Evolutionary conservation across 2,113 vertebrate species (phyloP), one percentile per base, ranked within the genome.

Genomic region (Tenrec ecaudatus): DNA sequence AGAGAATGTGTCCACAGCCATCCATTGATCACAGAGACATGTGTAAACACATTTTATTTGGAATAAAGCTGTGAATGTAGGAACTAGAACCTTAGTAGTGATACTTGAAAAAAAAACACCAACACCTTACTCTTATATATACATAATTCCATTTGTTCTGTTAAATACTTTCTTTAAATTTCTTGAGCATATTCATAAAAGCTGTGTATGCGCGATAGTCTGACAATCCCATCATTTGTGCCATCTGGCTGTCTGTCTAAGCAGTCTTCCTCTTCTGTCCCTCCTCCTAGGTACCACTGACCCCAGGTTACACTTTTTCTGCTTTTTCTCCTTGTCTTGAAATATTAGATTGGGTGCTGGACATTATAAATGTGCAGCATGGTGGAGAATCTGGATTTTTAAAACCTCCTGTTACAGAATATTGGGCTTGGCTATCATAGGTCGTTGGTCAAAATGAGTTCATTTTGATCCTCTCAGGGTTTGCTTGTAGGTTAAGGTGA

Each of bases 321-420:
- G 17, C 12, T 76, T 60, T 47, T 40, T 88, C 40, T 6, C 81
- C 62, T 62, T n/a, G 43, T 40, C 58, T 62, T 22, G n/a, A 87
- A 88, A 85, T 92, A 78, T 96, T 64, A 40, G 78, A 60, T 40
- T 60, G 12, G 60, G 43, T 7, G 38, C 12, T 86, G n/a, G 17
- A 69, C 25, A 31, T 62, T 43, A 68, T 86, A 20, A 84, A 23
- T 40, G 19, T 71, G 36, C 81, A 77, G 47, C 15, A 62, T 90
- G 82, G 16, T 80, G 83, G 47, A 86, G 62, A 82, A 6, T 16
- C 68, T 33, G 38, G 12, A 66, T 69, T 82, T 89, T 40, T 83
- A 29, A 58, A 90, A 15, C 57, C 17, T 71, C 86, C 58, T 25
- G 89, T 91, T 27, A 64, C 82, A 92, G 47, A 92, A 27, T 20